Percentiles rank a stretch among this genome's conserved stretches.
phyloP scores from a whole-genome alignment of 2,113 vertebrate species.

The Addax nasomaculatus region DNA sequence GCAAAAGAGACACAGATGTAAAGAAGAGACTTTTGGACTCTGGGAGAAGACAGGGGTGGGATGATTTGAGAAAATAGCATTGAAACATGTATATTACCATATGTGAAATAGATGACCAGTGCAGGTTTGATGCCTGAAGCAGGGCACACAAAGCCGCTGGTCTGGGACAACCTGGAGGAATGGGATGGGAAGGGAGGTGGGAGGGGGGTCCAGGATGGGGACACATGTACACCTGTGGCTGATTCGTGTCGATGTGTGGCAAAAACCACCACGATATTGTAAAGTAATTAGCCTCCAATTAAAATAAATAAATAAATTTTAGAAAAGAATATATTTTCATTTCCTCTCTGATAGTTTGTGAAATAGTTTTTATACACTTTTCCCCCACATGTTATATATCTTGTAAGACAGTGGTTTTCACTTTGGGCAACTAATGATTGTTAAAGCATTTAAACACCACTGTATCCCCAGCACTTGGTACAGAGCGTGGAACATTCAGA shows the following conservation, averaged over 20 bases:
- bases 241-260: neutral
- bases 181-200: neutral
- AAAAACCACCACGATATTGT: neutral
- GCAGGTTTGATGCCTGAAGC: neutral
- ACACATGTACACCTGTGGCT: neutral
- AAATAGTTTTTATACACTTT: neutral
- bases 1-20: neutral
- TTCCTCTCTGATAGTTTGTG: neutral
- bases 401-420: neutral
- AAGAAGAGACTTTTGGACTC: neutral
- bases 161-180: neutral
- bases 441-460: neutral
- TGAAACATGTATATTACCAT: neutral
- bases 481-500: neutral
- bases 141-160: fast-evolving
- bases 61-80: neutral
- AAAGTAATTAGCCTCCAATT: neutral
- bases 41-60: neutral
- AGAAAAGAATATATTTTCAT: neutral
- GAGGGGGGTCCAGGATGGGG: neutral
- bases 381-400: neutral
- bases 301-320: neutral
- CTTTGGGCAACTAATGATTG: neutral
- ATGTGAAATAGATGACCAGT: neutral
- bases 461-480: neutral